phyloP scores from a whole-genome alignment of 2,113 vertebrate species.

The Oryctolagus cuniculus region mOryCun1.1 NC_091448.1:556501-557000 shows the following conservation, averaged over 20 bases:
- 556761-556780: too few relatives aligned
- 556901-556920: background rate
- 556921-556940: background rate
- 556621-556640: background rate
- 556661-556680: background rate
- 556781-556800: too few relatives aligned
- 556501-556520: background rate
- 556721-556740: fast-evolving
- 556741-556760: too few relatives aligned
- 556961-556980: background rate
- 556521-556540: background rate
- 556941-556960: background rate
- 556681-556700: background rate
- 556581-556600: background rate
- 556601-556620: background rate
- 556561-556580: background rate
- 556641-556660: background rate
- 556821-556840: too few relatives aligned
- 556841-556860: too few relatives aligned
- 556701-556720: too few relatives aligned
- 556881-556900: background rate
- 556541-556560: background rate
- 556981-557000: background rate
- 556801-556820: fast-evolving
- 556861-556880: background rate